Evolutionary conservation across 64 coral and sea anemone species (phyloP).

Genomic region (Porites lutea): DNA sequence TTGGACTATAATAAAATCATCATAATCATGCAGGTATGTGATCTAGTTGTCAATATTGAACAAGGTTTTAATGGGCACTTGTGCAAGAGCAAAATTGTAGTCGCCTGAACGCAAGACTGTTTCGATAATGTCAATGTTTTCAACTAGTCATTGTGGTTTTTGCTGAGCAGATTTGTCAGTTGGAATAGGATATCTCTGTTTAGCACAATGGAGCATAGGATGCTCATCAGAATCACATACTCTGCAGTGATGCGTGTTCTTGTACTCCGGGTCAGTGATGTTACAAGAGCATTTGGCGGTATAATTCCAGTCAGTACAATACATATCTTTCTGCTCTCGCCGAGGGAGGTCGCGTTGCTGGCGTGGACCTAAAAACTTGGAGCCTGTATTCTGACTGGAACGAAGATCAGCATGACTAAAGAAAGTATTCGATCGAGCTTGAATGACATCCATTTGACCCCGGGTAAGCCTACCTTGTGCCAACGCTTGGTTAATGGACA

Average conservation of each 20-base stretch:
- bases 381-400: background rate
- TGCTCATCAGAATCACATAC: slow-evolving; percentile 31
- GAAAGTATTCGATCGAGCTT: slow-evolving; percentile 1
- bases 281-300: slow-evolving; percentile 25
- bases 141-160: slow-evolving; percentile 20
- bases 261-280: slow-evolving; percentile 13
- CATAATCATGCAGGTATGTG: slow-evolving; percentile 21
- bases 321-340: background rate
- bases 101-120: background rate
- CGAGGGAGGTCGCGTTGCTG: background rate
- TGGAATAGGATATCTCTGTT: slow-evolving; percentile 22
- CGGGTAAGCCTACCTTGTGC: background rate
- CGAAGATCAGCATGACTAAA: slow-evolving; percentile 22
- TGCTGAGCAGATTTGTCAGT: background rate
- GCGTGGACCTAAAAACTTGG: background rate
- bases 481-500: slow-evolving; percentile 24
- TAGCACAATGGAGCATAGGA: background rate
- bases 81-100: background rate
- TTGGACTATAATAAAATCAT: background rate
- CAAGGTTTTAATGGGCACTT: background rate
- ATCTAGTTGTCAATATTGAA: slow-evolving; percentile 10
- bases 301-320: slow-evolving; percentile 23
- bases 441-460: slow-evolving; percentile 28
- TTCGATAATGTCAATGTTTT: background rate
- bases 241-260: slow-evolving; percentile 13